Base-by-base conservation (phyloP, 2,797 vertebrate species). In the Meda fulgida region DNA sequence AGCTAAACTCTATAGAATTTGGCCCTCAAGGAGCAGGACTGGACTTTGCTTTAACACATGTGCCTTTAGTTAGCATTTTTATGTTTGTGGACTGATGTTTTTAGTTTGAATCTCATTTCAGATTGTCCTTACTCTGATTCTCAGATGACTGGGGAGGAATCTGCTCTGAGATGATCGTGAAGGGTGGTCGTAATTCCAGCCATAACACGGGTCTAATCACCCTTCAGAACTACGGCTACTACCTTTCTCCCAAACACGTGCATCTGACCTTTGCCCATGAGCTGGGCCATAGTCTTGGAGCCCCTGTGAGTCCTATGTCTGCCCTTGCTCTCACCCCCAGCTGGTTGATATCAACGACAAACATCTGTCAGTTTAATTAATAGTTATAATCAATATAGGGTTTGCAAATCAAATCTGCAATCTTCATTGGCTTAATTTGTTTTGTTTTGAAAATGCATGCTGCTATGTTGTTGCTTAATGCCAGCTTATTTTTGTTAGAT, bases 181-280 rank as follows among this genome's bases (percentile, higher is more conserved):
- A 76, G 16, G 90, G 90, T 0, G 89, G 90, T 0, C 83, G 1
- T 1, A 84, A 23, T 8, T 83, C 87, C 73, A 94, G 92, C 29
- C 91, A 95, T 73, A 97, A 97, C 91, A 96, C 96, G 0, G 96
- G 96, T 26, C 81, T 97, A 89, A 85, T 97, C 86, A 97, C 96
- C 0, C 84, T 97, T 88, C 95, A 96, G 93, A 96, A 96, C 88
- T 97, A 95, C 1, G 95, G 96, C 80, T 89, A 89, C 58, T 93
- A 94, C 77, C 91, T 96, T 69, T 94, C 95, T 2, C 65, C 93
- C 7, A 93, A 91, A 60, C 91, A 94, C 9, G 89, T 96, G 84
- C 95, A 96, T 77, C 90, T 97, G 75, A 96, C 95, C 36, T 65
- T 97, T 0, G 96, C 96, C 6, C 96, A 97, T 7, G 96, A 97